Evolutionary conservation across 2,888 invertebrate species (phyloP), one percentile per base, ranked within the genome.

Genomic region (Orthosia gracilis): DNA sequence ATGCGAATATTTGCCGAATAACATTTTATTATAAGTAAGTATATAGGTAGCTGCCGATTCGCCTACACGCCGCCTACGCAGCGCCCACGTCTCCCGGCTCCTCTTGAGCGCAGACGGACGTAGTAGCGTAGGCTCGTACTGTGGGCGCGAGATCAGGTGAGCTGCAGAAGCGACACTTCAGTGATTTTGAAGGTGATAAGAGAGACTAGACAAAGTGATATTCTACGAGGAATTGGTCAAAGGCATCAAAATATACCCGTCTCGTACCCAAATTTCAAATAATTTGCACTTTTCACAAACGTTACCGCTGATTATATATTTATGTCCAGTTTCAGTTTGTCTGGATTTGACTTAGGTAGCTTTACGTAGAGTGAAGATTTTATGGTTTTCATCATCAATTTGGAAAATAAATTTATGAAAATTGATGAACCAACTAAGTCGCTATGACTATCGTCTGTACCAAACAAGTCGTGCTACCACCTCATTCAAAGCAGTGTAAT

Each of bases 81-180:
- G 83, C 89, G 84, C 87, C 89, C 89, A 89, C 90, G 83, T 50
- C 55, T 84, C 74, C 86, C 84, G 83, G 76, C 90, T 88, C 89
- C 87, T 85, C 85, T 82, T 82, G 85, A 85, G 85, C 87, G 82
- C 87, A 84, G 87, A 85, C 90, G 88, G 87, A 87, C 91, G 90
- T 89, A 90, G 91, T 91, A 91, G 91, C 91, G 93, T 93, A 93
- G 92, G 92, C 85, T 91, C 88, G 82, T 83, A 84, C 75, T 76
- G 84, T 83, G 78, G 81, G 69, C 72, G 73, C 78, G 61, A 83
- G 85, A 87, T 66, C 69, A 85, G 70, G 52, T 64, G 52, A 1
- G 7, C 5, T 62, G 57, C 73, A 87, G 86, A 85, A 18, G 21
- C 4, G 79, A 78, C 82, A 81, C 63, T 76, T 49, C n/a, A 31